Conservation (phyloP, 2,888 invertebrate species). For the Synanthedon andrenaeformis region DNA sequence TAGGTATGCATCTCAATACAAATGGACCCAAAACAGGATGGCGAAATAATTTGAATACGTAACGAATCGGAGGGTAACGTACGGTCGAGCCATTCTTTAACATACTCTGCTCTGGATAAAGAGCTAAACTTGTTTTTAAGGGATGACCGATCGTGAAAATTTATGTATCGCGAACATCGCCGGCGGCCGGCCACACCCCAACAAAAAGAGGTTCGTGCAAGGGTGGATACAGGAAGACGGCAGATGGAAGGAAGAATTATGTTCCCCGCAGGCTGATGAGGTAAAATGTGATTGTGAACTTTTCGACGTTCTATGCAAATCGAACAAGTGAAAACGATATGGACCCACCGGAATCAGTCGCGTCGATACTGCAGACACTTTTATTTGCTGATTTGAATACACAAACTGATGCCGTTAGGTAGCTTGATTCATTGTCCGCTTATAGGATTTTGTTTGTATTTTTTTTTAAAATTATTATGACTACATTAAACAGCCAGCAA, state of each 20-base stretch:
- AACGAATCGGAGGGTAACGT: constrained; percentile 63
- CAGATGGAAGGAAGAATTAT: constrained; percentile 68
- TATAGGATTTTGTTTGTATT: constrained; percentile 23
- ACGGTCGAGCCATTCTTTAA: constrained; percentile 62
- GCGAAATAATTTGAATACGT: constrained; percentile 67
- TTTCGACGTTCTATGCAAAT: constrained; percentile 64
- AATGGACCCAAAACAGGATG: constrained; percentile 60
- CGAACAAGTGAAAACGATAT: constrained; percentile 47
- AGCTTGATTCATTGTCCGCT: constrained; percentile 29
- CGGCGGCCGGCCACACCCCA: constrained; percentile 47
- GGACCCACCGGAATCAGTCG: constrained; percentile 33
- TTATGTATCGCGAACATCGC: constrained; percentile 66
- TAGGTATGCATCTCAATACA: constrained; percentile 40
- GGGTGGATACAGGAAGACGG: constrained; percentile 66
- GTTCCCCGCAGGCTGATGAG: constrained; percentile 67
- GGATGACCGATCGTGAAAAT: constrained; percentile 70
- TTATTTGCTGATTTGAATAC: constrained; percentile 46
- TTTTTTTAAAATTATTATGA: constrained; percentile 33
- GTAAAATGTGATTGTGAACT: constrained; percentile 67
- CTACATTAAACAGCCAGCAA: constrained; percentile 29
- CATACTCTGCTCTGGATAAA: constrained; percentile 61
- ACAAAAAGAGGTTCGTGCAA: constrained; percentile 55
- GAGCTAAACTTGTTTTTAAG: constrained; percentile 71
- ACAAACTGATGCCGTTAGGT: constrained; percentile 24
- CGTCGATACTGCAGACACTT: constrained; percentile 30